phyloP scores from a whole-genome alignment of 2,888 invertebrate species.

The Drosophila demipolita region DNA sequence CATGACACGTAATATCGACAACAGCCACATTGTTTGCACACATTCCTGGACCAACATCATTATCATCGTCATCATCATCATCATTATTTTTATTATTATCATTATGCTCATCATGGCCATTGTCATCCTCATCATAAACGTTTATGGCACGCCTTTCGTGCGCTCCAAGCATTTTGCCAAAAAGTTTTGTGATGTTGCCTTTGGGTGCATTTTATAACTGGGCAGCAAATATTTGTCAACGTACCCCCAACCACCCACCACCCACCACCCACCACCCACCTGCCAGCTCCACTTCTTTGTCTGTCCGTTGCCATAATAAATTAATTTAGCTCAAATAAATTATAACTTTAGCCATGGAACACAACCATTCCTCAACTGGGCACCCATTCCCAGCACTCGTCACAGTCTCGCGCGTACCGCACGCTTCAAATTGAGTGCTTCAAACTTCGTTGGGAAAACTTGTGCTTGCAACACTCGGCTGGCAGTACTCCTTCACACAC shows the following conservation, averaged over 20 bases:
- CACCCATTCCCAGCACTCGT: constrained; percentile 47
- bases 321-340: constrained; percentile 79
- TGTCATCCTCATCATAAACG: constrained; percentile 33
- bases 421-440: constrained; percentile 72
- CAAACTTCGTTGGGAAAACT: constrained; percentile 60
- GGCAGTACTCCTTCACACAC: constrained; percentile 17
- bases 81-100: constrained; percentile 16
- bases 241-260: constrained; percentile 5
- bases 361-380: constrained; percentile 7
- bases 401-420: constrained; percentile 65
- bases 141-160: constrained; percentile 68
- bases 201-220: constrained; percentile 78
- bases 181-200: constrained; percentile 75
- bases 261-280: background rate
- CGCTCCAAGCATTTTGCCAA: constrained; percentile 71
- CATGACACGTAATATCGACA: constrained; percentile 52
- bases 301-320: constrained; percentile 63
- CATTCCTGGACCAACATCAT: constrained; percentile 42
- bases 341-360: constrained; percentile 60
- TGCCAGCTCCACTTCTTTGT: constrained; percentile 6
- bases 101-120: constrained; percentile 26
- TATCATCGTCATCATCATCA: constrained; percentile 6
- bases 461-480: constrained; percentile 21
- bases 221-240: constrained; percentile 76
- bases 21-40: constrained; percentile 62